These are phyloP conservation scores for Papilio xuthus DNA, from an alignment of 1,140 invertebrate genomes.

Conservation along the genomic window DNA sequence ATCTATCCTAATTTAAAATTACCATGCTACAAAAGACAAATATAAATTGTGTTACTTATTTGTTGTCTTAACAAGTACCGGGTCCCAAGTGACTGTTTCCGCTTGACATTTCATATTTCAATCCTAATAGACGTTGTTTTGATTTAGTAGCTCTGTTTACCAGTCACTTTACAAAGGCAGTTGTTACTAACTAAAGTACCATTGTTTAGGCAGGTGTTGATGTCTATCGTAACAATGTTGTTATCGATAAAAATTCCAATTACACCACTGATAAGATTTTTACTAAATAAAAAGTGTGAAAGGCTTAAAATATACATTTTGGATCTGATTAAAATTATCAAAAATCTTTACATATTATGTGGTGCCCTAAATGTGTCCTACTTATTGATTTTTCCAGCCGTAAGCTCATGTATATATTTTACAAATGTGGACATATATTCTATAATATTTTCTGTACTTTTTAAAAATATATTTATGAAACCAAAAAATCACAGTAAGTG, in stretches of 20 bases:
- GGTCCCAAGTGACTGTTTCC: not conserved
- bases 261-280: slow-evolving; percentile 7
- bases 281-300: not conserved
- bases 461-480: not conserved
- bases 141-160: slow-evolving; percentile 6
- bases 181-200: slow-evolving; percentile 57
- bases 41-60: not conserved
- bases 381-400: not conserved
- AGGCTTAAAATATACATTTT: not conserved
- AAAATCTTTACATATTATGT: not conserved
- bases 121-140: not conserved
- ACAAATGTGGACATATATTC: not conserved
- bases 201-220: slow-evolving; percentile 54
- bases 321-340: not conserved
- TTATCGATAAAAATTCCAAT: slow-evolving; percentile 48
- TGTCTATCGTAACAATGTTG: slow-evolving; percentile 11
- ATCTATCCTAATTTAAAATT: too few species aligned
- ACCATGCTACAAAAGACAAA: too few species aligned
- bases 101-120: not conserved
- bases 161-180: slow-evolving; percentile 18
- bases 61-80: not conserved
- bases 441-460: not conserved
- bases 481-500: slow-evolving; percentile 46
- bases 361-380: not conserved
- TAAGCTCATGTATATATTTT: too few species aligned